Conservation (phyloP, 30 jellyfish, hydroid and myxozoan species). For the Aurelia sp. region DNA sequence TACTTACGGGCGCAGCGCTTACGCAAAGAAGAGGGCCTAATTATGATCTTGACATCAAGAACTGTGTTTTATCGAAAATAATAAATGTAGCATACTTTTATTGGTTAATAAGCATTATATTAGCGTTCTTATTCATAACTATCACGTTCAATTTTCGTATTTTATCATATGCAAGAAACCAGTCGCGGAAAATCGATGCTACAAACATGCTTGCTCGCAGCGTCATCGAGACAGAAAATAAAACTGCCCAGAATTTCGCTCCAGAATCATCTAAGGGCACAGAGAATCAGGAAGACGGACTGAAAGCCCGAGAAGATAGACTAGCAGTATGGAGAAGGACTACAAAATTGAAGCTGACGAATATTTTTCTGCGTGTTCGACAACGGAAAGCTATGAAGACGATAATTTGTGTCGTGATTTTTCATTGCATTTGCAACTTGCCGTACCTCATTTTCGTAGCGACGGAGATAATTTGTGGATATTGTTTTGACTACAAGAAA, state of each 20-base stretch:
- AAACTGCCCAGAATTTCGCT: neutral
- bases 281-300: too few species aligned
- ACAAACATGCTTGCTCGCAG: neutral
- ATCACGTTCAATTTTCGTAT: slow-evolving; percentile 47
- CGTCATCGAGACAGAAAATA: neutral
- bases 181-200: slow-evolving; percentile 49
- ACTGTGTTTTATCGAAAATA: slow-evolving; percentile 73
- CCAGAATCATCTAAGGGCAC: neutral
- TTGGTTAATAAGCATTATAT: slow-evolving; percentile 38
- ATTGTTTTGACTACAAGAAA: slow-evolving; percentile 46
- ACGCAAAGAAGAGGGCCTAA: slow-evolving; percentile 22
- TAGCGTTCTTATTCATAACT: slow-evolving; percentile 34
- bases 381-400: slow-evolving; percentile 60
- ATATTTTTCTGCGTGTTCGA: slow-evolving; percentile 21
- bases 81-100: slow-evolving; percentile 39
- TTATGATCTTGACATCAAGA: slow-evolving; percentile 45
- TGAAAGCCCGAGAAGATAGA: neutral
- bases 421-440: slow-evolving; percentile 69
- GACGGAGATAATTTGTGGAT: slow-evolving; percentile 52
- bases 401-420: slow-evolving; percentile 48
- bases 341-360: neutral
- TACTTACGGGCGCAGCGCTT: slow-evolving; percentile 43
- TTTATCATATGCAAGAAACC: slow-evolving; percentile 64
- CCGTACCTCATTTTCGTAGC: slow-evolving; percentile 60
- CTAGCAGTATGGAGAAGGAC: neutral